These are phyloP conservation scores for Camelus bactrianus DNA, from an alignment of 2,113 vertebrate genomes.

Conservation along the genomic window DNA sequence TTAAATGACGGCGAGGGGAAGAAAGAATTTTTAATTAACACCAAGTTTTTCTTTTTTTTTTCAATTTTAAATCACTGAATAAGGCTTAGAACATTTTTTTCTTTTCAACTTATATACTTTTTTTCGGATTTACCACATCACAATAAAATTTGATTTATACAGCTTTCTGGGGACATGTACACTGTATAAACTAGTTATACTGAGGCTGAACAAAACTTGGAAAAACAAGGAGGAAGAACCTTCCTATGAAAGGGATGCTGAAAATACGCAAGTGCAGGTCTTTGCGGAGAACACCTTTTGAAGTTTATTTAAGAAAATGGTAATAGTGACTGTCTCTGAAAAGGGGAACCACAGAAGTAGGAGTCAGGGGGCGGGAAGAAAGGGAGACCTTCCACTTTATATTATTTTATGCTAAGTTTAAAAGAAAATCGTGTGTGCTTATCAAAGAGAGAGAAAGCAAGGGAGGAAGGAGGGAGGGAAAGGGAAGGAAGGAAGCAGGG, in stretches of 20 bases:
- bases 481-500: background rate
- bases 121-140: background rate
- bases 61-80: background rate
- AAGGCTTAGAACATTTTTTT: background rate
- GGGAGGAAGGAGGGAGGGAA: background rate
- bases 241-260: background rate
- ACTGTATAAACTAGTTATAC: background rate
- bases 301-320: background rate
- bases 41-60: no score
- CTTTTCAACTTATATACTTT: background rate
- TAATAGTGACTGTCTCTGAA: background rate
- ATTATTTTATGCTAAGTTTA: background rate
- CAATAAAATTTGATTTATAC: background rate
- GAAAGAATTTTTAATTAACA: background rate
- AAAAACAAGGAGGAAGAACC: background rate
- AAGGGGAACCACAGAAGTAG: background rate
- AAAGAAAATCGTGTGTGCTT: no score
- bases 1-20: background rate
- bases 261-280: background rate
- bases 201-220: background rate
- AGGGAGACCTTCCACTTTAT: background rate
- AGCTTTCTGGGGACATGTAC: background rate
- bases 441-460: background rate
- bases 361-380: background rate
- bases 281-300: background rate